Evolutionary conservation across 2,888 invertebrate genomes (phyloP), one percentile per base, ranked within the genome.

Genomic region (Dromius quadrimaculatus): DNA sequence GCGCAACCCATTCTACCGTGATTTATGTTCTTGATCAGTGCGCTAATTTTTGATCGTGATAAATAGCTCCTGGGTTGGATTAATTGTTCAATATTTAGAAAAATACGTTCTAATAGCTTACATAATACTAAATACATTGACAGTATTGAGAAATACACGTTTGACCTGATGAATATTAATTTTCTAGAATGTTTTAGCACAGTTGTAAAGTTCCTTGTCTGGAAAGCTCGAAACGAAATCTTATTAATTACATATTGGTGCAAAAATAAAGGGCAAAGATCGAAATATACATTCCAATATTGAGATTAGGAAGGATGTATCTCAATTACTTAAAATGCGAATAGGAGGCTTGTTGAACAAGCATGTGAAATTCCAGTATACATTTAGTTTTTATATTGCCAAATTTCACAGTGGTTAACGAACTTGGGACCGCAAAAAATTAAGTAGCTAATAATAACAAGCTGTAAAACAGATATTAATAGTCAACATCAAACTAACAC

Each of bases 11-110:
- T 23, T 23, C 61, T 13, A n/a, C 8, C 2, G 54, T 65, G 65
- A 65, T 65, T 65, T 65, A 65, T 64, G 64, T 19, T 36, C 11
- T 17, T 22, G 50, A 20, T 54, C 43, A 5, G 20, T 65, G 65
- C 43, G 65, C 50, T 65, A 65, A 65, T 65, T 65, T 65, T 54
- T 54, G 22, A 9, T 50, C 28, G 65, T 65, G 54, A 65, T 65
- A 65, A 65, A 65, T 65, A 22, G 34, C 65, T 54, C 47, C 22
- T 38, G 23, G 22, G 22, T 23, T 65, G 38, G 65, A 65, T 65
- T 65, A 65, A 65, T 65, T 65, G 65, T 65, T 65, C 50, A 65
- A 65, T 65, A 65, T 65, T 65, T 65, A 65, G 47, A 65, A 50
- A 65, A 50, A 65, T 34, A 19, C 19, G 20, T 23, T 22, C 36